Percentiles rank a stretch among this genome's conserved stretches.
Conservation (phyloP, 1,140 invertebrate species). For the Kradibia gibbosae region DNA sequence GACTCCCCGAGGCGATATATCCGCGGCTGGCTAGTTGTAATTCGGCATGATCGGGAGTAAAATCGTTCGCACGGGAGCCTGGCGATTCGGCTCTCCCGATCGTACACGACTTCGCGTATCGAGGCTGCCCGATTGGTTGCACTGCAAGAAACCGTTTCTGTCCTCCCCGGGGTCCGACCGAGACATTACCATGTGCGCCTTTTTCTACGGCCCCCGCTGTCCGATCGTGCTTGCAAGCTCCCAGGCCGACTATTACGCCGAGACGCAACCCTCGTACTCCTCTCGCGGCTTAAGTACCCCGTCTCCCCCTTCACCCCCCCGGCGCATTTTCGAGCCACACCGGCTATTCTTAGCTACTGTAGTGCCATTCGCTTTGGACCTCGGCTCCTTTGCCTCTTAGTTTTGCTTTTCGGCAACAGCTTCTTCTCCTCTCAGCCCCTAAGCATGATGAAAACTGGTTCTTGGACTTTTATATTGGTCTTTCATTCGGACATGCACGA, state of each 20-base stretch:
- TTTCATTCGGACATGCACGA: no score
- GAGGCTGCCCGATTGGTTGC: background rate
- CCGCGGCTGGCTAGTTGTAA: slow-evolving; percentile 49
- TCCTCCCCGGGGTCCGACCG: background rate
- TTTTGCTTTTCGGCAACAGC: no score
- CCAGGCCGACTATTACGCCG: slow-evolving; percentile 28
- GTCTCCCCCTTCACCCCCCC: background rate
- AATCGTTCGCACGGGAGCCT: slow-evolving; percentile 50
- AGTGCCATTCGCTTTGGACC: no score
- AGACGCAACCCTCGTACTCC: background rate
- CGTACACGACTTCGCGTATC: background rate
- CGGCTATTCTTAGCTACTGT: no score
- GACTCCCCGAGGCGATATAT: slow-evolving; percentile 54
- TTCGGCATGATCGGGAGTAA: slow-evolving; percentile 54
- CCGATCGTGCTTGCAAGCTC: slow-evolving; percentile 13
- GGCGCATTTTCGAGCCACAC: background rate
- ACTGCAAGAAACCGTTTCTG: background rate
- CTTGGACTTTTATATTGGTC: no score
- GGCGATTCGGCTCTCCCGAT: background rate
- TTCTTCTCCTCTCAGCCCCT: no score
- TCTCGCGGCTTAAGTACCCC: background rate
- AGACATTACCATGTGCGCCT: background rate
- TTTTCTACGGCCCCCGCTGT: background rate
- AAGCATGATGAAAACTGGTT: no score
- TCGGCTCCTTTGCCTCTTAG: no score